phyloP scores from a whole-genome alignment of 1,140 invertebrate genomes.

The Apis dorsata region DNA sequence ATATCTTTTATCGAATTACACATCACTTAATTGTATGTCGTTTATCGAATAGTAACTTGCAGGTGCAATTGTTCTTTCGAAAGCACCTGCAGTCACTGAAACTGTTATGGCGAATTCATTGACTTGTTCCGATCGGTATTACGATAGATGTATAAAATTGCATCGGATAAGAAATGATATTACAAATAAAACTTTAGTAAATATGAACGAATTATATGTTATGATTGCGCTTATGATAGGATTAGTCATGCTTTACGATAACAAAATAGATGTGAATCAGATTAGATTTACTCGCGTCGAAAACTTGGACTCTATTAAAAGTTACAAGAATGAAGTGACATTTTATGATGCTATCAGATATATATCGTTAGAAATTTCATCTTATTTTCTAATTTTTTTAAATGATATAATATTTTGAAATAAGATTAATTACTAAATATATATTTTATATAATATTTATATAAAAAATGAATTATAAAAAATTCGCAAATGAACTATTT shows the following conservation, averaged over 20 bases:
- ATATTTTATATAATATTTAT: background rate
- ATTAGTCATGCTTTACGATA: slow-evolving; percentile 55
- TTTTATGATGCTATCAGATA: slow-evolving; percentile 16
- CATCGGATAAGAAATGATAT: background rate
- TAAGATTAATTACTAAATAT: background rate
- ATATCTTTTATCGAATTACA: background rate
- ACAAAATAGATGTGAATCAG: slow-evolving; percentile 55
- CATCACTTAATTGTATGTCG: background rate
- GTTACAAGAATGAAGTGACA: slow-evolving; percentile 32
- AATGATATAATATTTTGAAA: background rate
- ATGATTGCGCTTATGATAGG: slow-evolving; percentile 25
- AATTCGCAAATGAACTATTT: background rate
- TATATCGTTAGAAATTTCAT: slow-evolving; percentile 14
- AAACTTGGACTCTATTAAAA: slow-evolving; percentile 22
- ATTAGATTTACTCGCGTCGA: background rate
- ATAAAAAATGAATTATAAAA: too few relatives aligned
- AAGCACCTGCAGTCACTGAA: slow-evolving; percentile 63
- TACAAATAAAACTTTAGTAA: background rate
- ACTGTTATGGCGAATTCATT: slow-evolving; percentile 64
- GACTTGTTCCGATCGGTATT: slow-evolving; percentile 23
- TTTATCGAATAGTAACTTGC: slow-evolving; percentile 9
- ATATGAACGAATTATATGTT: background rate
- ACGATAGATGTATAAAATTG: slow-evolving; percentile 10
- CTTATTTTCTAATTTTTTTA: slow-evolving; percentile 27
- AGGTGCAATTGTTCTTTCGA: slow-evolving; percentile 52